Base-by-base conservation (phyloP, 2,797 vertebrate genomes). In the Pseudotriccus pelzelni region DNA sequence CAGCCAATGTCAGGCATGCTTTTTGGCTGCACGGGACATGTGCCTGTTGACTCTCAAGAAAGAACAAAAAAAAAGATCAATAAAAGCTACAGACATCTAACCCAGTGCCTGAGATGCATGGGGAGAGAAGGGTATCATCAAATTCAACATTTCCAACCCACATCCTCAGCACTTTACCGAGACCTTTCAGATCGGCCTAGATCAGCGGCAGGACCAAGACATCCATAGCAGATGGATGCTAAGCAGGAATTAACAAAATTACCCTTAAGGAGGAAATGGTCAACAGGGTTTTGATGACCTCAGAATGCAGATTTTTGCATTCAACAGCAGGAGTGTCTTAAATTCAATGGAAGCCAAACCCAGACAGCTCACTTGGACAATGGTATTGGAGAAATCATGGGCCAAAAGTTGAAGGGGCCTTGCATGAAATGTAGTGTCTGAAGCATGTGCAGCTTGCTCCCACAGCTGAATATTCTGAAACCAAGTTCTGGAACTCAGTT, bases 61-160 rank as follows among this genome's bases (percentile, higher is more conserved):
- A 63, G 17, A 73, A 34, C 43, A 82, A 93, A 74, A 8, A 8
- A 56, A 28, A 44, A 79, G 24, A 43, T 63, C 3, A 6, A 9
- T 53, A 58, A 75, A 67, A 77, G n/a, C 2, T 4, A 25, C 10
- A 56, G 52, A 18, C 10, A 32, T 52, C 27, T 87, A 74, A 79
- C 23, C 6, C 30, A n/a, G 30, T 18, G 25, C 22, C 36, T 0
- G 3, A 84, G 44, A 25, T 0, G 0, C 11, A 27, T 3, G 20
- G 22, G 22, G 21, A 56, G 23, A 63, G 60, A 63, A 34, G 13
- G 7, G 3, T 19, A 20, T 58, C 18, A 59, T 34, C 21, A 25
- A 50, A 64, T 7, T 9, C 20, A 67, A 47, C 10, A 22, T 56
- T 59, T 91, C 41, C 41, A 93, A 21, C 14, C 17, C 32, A 74